A percentile compares a stretch with the other conserved stretches of the same genome.
phyloP scores from a whole-genome alignment of 2,888 invertebrate species.

The Mesorhabditis belari region DNA sequence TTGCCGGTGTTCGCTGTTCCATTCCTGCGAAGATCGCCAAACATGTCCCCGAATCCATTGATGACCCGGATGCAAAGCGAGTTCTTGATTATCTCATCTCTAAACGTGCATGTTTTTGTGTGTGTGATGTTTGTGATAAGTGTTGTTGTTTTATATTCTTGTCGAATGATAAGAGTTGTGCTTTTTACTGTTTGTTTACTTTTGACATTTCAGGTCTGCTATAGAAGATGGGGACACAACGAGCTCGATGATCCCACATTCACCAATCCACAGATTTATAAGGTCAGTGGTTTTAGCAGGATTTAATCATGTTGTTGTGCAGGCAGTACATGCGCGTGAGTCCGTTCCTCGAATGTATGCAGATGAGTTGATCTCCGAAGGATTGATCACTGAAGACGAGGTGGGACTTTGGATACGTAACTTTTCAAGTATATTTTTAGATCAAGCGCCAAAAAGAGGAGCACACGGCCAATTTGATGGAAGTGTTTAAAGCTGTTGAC shows the following conservation, averaged over 20 bases:
- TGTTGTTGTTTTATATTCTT: too few species aligned
- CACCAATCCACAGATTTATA: constrained; percentile 85
- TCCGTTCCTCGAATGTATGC: constrained; percentile 39
- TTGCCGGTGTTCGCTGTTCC: too few species aligned
- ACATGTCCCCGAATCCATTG: too few species aligned
- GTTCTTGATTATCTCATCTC: too few species aligned
- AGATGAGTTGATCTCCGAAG: constrained; percentile 31
- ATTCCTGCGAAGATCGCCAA: too few species aligned
- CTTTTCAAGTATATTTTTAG: not conserved
- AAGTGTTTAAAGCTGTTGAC: constrained; percentile 62
- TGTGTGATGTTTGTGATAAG: too few species aligned
- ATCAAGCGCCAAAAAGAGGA: constrained; percentile 56
- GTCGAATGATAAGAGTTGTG: too few species aligned
- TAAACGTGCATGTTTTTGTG: too few species aligned
- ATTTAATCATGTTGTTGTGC: too few species aligned
- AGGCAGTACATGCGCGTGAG: constrained; percentile 51
- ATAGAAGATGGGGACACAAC: constrained; percentile 84
- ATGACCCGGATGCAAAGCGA: too few species aligned
- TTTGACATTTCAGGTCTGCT: too few species aligned
- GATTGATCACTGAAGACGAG: constrained; percentile 63
- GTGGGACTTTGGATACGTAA: constrained; percentile 20
- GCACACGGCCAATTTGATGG: constrained; percentile 66
- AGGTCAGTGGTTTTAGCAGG: constrained; percentile 41
- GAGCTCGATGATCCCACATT: constrained; percentile 94
- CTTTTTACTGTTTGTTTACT: too few species aligned